Percentiles rank a stretch among this genome's conserved stretches.
phyloP scores from a whole-genome alignment of 2,888 invertebrate genomes.

The Metellina segmentata region DNA sequence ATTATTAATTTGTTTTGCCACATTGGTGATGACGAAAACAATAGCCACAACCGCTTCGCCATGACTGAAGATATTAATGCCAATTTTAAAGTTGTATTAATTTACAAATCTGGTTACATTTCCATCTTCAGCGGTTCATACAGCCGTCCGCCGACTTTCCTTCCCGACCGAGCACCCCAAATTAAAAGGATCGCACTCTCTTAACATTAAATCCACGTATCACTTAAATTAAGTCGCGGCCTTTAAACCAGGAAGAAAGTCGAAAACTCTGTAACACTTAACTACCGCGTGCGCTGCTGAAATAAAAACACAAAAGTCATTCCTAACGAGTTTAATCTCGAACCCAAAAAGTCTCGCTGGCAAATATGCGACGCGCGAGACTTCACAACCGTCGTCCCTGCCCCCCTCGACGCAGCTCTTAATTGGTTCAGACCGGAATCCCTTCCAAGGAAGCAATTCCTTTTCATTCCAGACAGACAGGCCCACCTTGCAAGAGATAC shows the following conservation, averaged over 20 bases:
- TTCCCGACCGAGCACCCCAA: background rate
- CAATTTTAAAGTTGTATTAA: no score
- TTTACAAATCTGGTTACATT: no score
- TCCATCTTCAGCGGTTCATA: no score
- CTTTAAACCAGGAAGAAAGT: background rate
- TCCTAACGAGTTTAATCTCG: background rate
- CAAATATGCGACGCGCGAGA: no score
- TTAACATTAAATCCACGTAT: background rate
- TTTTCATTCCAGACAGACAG: background rate
- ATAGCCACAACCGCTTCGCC: no score
- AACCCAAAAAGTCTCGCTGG: background rate
- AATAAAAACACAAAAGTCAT: background rate
- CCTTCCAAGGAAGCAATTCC: background rate
- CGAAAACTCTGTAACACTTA: background rate
- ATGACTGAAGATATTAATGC: no score
- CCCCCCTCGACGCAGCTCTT: no score
- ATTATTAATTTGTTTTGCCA: no score
- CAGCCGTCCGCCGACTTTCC: no score
- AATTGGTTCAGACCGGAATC: no score
- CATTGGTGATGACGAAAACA: no score
- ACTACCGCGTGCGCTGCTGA: background rate
- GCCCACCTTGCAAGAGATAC: background rate
- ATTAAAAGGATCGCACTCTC: background rate
- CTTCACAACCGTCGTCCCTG: no score
- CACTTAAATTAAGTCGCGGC: background rate